phyloP scores from a whole-genome alignment of 1,140 invertebrate species.

The Solenopsis invicta region DNA sequence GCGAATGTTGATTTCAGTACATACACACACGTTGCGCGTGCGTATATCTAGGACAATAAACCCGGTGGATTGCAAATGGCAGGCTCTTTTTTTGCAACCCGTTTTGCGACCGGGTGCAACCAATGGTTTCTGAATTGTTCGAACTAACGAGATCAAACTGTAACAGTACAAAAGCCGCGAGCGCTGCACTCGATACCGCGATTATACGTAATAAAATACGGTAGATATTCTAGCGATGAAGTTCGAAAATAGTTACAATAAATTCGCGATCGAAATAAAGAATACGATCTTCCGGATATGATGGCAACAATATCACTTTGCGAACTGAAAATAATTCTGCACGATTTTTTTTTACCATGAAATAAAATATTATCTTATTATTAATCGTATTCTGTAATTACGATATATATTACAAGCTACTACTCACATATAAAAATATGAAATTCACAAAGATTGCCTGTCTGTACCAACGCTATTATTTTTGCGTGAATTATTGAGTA shows the following conservation, averaged over 20 bases:
- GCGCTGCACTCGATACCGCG: not conserved
- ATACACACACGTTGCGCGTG: not conserved
- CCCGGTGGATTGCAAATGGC: constrained; percentile 21
- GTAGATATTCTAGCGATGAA: not conserved
- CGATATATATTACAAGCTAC: not conserved
- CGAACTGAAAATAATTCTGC: not conserved
- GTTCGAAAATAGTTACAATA: constrained; percentile 13
- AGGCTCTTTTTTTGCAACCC: not conserved
- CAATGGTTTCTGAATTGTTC: constrained; percentile 11
- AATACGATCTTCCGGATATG: not conserved
- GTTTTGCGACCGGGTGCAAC: not conserved
- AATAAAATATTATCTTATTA: not conserved
- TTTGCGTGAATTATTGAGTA: too few species aligned
- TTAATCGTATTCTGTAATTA: not conserved
- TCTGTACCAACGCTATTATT: too few species aligned
- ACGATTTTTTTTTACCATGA: not conserved
- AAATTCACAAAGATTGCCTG: too few species aligned
- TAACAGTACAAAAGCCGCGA: constrained; percentile 17
- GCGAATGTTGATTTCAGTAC: not conserved
- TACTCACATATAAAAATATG: not conserved
- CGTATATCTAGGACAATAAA: not conserved
- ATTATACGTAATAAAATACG: constrained; percentile 34
- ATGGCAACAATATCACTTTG: not conserved
- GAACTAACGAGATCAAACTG: constrained; percentile 44
- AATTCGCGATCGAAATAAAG: constrained; percentile 13